Evolutionary conservation across 2,888 invertebrate genomes (phyloP), one percentile per base, ranked within the genome.

Genomic region (Patella caerulea): DNA sequence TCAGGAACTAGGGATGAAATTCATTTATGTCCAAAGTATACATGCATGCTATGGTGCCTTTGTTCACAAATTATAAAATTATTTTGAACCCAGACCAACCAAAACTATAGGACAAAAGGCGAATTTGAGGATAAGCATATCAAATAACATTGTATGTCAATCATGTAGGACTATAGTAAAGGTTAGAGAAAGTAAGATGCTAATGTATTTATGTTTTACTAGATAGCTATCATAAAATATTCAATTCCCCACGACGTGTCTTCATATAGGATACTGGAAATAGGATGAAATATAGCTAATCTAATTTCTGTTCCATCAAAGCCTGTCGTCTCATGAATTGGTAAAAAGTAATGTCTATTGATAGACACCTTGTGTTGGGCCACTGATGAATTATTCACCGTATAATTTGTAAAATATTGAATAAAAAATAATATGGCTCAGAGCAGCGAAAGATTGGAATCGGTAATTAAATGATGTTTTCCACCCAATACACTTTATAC

Each of bases 361-460:
- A 65, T 65, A 24, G 65, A 65, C 65, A 65, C 65, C 65, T 65
- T 65, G 24, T 65, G 19, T 65, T 24, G 19, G 19, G 65, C 24
- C 19, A 24, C 65, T 65, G 65, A 65, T 65, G 65, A 65, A 65
- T 65, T 65, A 65, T 65, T 65, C 65, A 65, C 65, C 19, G 19
- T 19, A 65, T 65, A 65, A 65, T 65, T 65, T 65, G 65, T 65
- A 65, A 65, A 65, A 65, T 65, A 65, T 65, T 65, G 65, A 65
- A 65, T 65, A 65, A 24, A 65, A 65, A 65, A 65, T 65, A 65
- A 65, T 65, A 65, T 24, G 19, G 45, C 45, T 45, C 45, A 45
- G 7, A 45, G 45, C 45, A 45, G 45, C 45, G 45, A 45, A 45
- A 45, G 45, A 45, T 45, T 45, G 45, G 45, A 45, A 45, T 45